A percentile compares a stretch with the other conserved stretches of the same genome.
phyloP scores from a whole-genome alignment of 1,140 invertebrate genomes.

The Pogonognathellus flavescens region DNA sequence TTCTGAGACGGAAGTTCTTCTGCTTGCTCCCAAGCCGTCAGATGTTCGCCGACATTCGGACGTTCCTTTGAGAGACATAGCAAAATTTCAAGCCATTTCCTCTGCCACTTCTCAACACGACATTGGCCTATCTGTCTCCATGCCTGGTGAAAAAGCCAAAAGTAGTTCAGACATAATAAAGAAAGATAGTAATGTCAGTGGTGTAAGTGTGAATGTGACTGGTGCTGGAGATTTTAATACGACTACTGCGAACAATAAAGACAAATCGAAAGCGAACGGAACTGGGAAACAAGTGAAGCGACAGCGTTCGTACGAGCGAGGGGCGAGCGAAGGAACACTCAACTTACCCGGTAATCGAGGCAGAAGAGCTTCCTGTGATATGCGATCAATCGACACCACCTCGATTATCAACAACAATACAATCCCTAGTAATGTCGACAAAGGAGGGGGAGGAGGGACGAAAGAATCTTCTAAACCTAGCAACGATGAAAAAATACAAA shows the following conservation, averaged over 20 bases:
- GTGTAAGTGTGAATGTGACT: constrained; percentile 41
- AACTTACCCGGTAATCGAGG: constrained; percentile 65
- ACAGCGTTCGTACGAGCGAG: constrained; percentile 65
- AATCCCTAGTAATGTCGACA: constrained; percentile 54
- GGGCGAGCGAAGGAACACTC: constrained; percentile 65
- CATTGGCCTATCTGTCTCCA: constrained; percentile 52
- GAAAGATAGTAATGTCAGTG: constrained; percentile 44
- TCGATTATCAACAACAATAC: constrained; percentile 61
- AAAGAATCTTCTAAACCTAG: constrained; percentile 23
- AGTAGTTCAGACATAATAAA: constrained; percentile 53
- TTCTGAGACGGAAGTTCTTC: constrained; percentile 66
- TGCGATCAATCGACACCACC: constrained; percentile 60
- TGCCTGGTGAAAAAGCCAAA: constrained; percentile 54
- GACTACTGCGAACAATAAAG: constrained; percentile 30
- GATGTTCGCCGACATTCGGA: constrained; percentile 67
- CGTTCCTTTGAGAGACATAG: constrained; percentile 66
- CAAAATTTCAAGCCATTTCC: constrained; percentile 65
- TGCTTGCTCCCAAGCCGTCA: constrained; percentile 65
- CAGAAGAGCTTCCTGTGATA: constrained; percentile 65
- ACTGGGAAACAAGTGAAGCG: constrained; percentile 62
- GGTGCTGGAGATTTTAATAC: constrained; percentile 29
- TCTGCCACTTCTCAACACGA: constrained; percentile 63
- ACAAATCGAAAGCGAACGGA: neutral
- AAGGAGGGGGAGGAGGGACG: constrained; percentile 23
- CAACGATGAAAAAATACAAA: constrained; percentile 40